These are phyloP conservation scores for Harpagus bidentatus DNA, from an alignment of 2,113 vertebrate genomes.

Conservation along the genomic window DNA sequence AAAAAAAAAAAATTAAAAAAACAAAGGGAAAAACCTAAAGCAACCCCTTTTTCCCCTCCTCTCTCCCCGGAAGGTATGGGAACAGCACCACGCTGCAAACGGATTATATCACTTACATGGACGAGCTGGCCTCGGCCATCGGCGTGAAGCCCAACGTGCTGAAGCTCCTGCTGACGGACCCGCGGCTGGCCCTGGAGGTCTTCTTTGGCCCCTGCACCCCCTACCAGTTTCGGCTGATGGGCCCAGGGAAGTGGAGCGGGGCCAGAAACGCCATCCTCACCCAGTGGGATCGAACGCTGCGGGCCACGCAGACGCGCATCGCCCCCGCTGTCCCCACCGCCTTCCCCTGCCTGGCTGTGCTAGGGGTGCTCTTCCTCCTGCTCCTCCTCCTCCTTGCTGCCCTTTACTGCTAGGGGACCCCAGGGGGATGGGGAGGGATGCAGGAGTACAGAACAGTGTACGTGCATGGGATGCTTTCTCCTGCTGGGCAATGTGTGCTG, in stretches of 20 bases:
- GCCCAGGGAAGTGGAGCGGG: constrained; percentile 77
- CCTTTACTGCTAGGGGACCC: background rate
- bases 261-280: constrained; percentile 79
- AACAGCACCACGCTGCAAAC: constrained; percentile 65
- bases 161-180: constrained; percentile 78
- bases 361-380: constrained; percentile 21
- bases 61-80: constrained; percentile 26
- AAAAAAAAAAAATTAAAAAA: background rate
- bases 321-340: background rate
- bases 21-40: background rate
- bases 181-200: constrained; percentile 70
- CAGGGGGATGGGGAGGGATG: rapidly evolving
- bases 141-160: constrained; percentile 71
- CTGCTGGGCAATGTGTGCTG: background rate
- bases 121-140: constrained; percentile 70
- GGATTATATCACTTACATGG: constrained; percentile 80
- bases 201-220: constrained; percentile 78
- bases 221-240: constrained; percentile 78
- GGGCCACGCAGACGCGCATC: constrained; percentile 63
- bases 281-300: constrained; percentile 74
- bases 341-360: background rate
- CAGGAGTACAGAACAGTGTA: rapidly evolving
- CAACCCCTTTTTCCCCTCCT: background rate
- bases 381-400: background rate
- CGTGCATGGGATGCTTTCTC: background rate